Percentiles rank a stretch among this genome's conserved stretches.
phyloP scores from a whole-genome alignment of 1,140 invertebrate species.

The Drosophila neocordata region DNA sequence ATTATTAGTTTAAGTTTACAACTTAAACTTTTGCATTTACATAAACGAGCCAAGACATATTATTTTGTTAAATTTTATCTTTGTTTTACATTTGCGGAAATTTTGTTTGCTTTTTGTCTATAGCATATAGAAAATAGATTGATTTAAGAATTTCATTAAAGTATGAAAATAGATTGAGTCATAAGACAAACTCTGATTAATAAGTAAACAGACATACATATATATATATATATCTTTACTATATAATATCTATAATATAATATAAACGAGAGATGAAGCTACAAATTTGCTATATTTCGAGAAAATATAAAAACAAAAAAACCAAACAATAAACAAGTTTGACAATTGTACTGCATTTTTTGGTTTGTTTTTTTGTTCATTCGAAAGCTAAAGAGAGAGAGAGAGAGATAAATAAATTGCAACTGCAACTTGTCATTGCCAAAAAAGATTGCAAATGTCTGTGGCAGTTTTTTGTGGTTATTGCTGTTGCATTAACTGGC shows the following conservation, averaged over 20 bases:
- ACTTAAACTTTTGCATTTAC: background rate
- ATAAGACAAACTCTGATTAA: background rate
- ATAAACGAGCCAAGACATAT: no score
- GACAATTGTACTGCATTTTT: slow-evolving; percentile 67
- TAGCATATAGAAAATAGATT: no score
- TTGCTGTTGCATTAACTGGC: slow-evolving; percentile 36
- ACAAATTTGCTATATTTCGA: slow-evolving; percentile 14
- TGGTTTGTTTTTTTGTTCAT: background rate
- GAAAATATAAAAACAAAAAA: background rate
- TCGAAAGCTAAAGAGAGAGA: background rate
- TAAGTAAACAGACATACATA: background rate
- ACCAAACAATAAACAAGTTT: slow-evolving; percentile 62
- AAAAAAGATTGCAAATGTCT: slow-evolving; percentile 75
- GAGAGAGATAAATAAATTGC: slow-evolving; percentile 29
- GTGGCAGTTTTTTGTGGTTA: slow-evolving; percentile 39
- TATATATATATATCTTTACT: background rate
- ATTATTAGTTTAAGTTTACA: background rate
- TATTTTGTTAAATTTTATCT: no score
- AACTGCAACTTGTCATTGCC: slow-evolving; percentile 75
- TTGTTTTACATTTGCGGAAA: no score
- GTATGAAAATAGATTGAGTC: background rate
- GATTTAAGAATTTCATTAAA: no score
- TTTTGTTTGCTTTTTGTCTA: no score
- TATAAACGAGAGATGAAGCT: background rate
- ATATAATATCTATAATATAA: background rate